A percentile compares a stretch with the other conserved stretches of the same genome.
phyloP scores from a whole-genome alignment of 2,888 invertebrate genomes.

The Girardia tigrina region DNA sequence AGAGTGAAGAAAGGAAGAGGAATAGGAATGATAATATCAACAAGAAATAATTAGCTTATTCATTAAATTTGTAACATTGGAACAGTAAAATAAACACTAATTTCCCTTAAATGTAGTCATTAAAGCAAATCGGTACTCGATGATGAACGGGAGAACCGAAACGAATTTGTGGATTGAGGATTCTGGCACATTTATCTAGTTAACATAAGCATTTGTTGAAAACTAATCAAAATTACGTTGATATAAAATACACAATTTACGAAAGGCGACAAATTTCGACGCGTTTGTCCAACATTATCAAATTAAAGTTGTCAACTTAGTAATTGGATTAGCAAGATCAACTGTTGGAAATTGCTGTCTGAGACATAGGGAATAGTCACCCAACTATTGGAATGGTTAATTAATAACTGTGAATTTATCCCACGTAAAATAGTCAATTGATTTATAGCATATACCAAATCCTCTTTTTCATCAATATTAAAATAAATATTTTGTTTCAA shows the following conservation, averaged over 20 bases:
- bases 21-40: too few species aligned
- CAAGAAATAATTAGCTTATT: too few species aligned
- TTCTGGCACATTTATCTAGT: conserved; percentile 19
- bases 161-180: neutral
- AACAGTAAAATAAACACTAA: too few species aligned
- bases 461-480: neutral
- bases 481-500: conserved; percentile 23
- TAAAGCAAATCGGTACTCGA: too few species aligned
- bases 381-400: conserved; percentile 14
- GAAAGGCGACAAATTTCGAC: neutral
- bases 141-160: too few species aligned
- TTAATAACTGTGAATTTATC: conserved; percentile 10
- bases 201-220: conserved; percentile 2
- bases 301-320: neutral
- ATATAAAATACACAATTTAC: conserved; percentile 7
- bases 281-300: conserved; percentile 13
- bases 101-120: too few species aligned
- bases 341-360: neutral
- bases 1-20: too few species aligned
- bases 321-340: conserved; percentile 1
- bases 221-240: conserved; percentile 21
- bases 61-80: too few species aligned
- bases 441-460: neutral
- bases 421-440: conserved; percentile 18
- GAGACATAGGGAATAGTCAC: conserved; percentile 5